phyloP scores from a whole-genome alignment of 2,797 vertebrate genomes.

The Graptemys geographica region DNA sequence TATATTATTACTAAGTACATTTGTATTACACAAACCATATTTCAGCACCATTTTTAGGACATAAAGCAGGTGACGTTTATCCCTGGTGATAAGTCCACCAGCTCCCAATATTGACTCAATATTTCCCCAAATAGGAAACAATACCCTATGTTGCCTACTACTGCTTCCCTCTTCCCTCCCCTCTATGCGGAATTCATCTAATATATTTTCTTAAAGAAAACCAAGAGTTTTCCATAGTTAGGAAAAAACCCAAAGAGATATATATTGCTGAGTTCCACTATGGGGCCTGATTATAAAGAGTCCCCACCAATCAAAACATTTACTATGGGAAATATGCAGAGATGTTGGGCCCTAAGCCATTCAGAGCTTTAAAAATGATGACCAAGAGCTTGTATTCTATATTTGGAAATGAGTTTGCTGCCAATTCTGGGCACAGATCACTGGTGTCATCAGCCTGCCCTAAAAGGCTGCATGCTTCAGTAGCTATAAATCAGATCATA shows the following conservation, averaged over 20 bases:
- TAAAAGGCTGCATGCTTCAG: background rate
- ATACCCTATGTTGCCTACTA: background rate
- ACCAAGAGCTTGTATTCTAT: background rate
- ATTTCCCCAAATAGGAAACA: background rate
- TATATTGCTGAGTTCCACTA: background rate
- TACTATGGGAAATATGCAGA: background rate
- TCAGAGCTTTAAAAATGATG: background rate
- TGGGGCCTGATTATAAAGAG: background rate
- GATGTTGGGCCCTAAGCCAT: background rate
- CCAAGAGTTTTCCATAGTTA: background rate
- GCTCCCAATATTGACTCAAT: background rate
- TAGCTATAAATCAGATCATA: rapidly evolving
- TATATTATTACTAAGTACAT: background rate
- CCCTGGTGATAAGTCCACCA: background rate
- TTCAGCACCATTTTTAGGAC: background rate
- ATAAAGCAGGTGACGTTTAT: background rate
- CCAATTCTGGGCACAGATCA: background rate
- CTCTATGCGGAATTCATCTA: background rate
- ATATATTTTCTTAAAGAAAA: background rate
- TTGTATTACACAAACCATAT: background rate
- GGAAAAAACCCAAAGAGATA: background rate
- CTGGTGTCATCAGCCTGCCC: background rate
- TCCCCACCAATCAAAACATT: background rate
- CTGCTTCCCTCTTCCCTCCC: background rate
- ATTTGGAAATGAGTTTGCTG: background rate